A percentile compares a stretch with the other conserved stretches of the same genome.
Evolutionary conservation across 2,113 vertebrate species (phyloP).

Genomic region (Lepus timidus): DNA sequence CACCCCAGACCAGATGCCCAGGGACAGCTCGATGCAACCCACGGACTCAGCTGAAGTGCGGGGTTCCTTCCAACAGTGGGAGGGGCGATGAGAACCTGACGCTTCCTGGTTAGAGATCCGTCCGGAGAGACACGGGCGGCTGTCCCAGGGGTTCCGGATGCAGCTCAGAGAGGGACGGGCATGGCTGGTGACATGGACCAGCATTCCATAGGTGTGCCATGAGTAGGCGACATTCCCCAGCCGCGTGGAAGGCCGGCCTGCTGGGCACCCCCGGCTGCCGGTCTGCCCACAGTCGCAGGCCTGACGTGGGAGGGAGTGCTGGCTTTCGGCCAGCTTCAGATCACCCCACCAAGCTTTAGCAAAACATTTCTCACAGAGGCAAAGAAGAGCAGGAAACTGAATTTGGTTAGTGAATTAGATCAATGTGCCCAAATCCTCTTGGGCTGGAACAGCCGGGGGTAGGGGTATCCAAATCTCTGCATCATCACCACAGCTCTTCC

Average conservation of each 20-base stretch:
- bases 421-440: not conserved
- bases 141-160: not conserved
- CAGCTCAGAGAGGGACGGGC: not conserved
- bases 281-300: not conserved
- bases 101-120: not conserved
- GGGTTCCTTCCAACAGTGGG: not conserved
- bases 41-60: not conserved
- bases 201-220: not conserved
- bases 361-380: not conserved
- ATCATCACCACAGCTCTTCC: not conserved
- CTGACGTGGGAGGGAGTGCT: slow-evolving; percentile 18
- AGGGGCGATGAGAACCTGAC: not conserved
- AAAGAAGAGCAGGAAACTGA: slow-evolving; percentile 29
- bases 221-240: not conserved
- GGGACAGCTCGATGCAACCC: not conserved
- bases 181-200: not conserved
- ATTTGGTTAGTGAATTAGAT: not conserved
- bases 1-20: not conserved
- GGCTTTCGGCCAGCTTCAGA: not conserved
- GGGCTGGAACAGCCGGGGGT: not conserved
- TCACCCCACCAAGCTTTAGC: not conserved
- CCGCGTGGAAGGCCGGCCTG: not conserved
- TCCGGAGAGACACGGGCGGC: not conserved
- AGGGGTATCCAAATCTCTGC: not conserved
- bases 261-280: not conserved